Evolutionary conservation across 2,113 vertebrate genomes (phyloP).

Genomic region (Collichthys lucidus): DNA sequence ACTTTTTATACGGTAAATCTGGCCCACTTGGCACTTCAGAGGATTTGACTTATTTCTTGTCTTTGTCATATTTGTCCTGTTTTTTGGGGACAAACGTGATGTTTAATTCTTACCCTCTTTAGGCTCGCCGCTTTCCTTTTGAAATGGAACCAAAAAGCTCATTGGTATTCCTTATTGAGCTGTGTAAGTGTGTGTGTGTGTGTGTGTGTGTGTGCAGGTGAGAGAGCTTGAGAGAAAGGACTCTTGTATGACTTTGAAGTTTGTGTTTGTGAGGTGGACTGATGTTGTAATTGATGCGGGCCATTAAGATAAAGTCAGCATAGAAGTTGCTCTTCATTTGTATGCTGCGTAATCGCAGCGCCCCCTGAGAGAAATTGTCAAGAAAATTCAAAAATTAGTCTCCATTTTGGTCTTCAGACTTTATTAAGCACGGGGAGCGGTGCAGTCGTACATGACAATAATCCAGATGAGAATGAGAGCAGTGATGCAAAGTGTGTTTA

Average conservation of each 20-base stretch:
- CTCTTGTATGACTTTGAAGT: conserved; percentile 70
- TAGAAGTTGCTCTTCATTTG: conserved; percentile 51
- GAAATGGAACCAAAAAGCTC: conserved; percentile 73
- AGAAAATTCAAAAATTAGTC: conserved; percentile 30
- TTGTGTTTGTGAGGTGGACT: conserved; percentile 56
- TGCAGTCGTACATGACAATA: conserved; percentile 34
- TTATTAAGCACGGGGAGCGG: conserved; percentile 1
- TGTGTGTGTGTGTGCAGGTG: conserved; percentile 1
- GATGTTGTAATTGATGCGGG: conserved; percentile 61
- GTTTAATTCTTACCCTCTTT: conserved; percentile 64
- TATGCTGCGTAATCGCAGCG: conserved; percentile 30
- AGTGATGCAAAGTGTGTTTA: conserved; percentile 1
- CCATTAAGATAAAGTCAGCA: conserved; percentile 50
- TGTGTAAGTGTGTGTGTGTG: conserved; percentile 27
- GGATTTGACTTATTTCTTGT: conserved; percentile 46
- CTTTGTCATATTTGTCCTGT: conserved; percentile 46
- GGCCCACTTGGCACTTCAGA: conserved; percentile 56
- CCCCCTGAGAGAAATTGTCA: conserved; percentile 46
- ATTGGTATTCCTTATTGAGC: conserved; percentile 71
- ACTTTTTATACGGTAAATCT: conserved; percentile 31
- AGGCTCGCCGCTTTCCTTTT: conserved; percentile 59
- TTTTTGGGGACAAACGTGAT: conserved; percentile 35
- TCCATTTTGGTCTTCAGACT: conserved; percentile 32
- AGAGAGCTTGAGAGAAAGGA: conserved; percentile 24
- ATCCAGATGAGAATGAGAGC: conserved; percentile 41